These are phyloP conservation scores for Haemorhous mexicanus DNA, from an alignment of 2,113 vertebrate species.

Conservation along the genomic window DNA sequence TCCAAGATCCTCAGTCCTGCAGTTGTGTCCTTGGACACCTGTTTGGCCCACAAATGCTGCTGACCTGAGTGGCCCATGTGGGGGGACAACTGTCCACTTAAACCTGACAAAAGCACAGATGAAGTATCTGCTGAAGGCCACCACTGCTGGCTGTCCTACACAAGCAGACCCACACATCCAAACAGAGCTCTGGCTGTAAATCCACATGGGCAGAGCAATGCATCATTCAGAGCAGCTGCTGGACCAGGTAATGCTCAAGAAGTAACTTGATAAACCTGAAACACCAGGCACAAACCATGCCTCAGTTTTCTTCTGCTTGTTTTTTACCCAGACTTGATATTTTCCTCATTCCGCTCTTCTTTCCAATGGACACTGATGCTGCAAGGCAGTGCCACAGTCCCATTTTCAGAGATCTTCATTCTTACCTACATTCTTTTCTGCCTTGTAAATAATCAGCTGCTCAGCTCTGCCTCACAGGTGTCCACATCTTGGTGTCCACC, in stretches of 20 bases:
- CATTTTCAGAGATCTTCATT: neutral
- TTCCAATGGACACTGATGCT: neutral
- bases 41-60: neutral
- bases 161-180: neutral
- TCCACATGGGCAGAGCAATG: neutral
- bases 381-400: neutral
- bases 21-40: neutral
- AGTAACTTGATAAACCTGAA: neutral
- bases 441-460: neutral
- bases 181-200: neutral
- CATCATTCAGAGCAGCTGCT: neutral
- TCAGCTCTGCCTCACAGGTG: neutral
- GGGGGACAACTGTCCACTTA: neutral
- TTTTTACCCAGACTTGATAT: neutral
- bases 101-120: neutral
- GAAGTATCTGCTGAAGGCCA: neutral
- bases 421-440: neutral
- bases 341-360: neutral
- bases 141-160: neutral
- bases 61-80: rapidly evolving
- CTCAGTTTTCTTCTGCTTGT: neutral
- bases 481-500: neutral
- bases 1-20: neutral
- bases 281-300: neutral
- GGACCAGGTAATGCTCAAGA: neutral